Evolutionary conservation across 2,113 vertebrate genomes (phyloP).

Genomic region (Malaclemys terrapin): DNA sequence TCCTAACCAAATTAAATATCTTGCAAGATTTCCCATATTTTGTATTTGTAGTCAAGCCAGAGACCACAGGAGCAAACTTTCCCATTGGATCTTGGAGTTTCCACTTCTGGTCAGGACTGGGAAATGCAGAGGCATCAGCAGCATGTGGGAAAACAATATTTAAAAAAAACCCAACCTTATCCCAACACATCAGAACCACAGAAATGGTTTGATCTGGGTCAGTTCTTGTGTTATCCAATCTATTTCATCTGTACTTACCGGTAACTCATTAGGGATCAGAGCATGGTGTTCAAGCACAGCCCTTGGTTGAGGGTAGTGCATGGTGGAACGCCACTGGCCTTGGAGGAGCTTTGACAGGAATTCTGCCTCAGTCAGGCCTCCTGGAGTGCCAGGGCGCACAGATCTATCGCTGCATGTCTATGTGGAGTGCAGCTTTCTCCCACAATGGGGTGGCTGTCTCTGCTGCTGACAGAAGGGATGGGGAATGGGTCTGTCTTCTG

Average conservation of each 20-base stretch:
- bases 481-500: neutral
- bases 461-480: neutral
- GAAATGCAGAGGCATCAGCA: conserved; percentile 10
- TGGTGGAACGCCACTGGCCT: neutral
- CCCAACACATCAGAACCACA: neutral
- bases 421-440: neutral
- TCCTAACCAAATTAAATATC: conserved; percentile 1
- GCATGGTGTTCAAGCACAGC: neutral
- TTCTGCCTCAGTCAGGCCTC: neutral
- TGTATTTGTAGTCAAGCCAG: conserved; percentile 23
- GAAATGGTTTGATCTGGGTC: neutral
- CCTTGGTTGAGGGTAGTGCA: rapidly evolving
- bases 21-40: conserved; percentile 56
- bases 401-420: neutral
- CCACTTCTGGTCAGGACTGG: conserved; percentile 18
- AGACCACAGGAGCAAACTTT: conserved; percentile 61
- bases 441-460: neutral
- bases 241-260: neutral
- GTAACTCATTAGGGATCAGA: rapidly evolving
- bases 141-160: neutral
- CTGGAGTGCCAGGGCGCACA: rapidly evolving
- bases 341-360: neutral
- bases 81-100: conserved; percentile 52
- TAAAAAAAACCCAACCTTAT: neutral
- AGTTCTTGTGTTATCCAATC: neutral